These are phyloP conservation scores for Portevinia maculata DNA, from an alignment of 2,888 invertebrate species.

Conservation along the genomic window DNA sequence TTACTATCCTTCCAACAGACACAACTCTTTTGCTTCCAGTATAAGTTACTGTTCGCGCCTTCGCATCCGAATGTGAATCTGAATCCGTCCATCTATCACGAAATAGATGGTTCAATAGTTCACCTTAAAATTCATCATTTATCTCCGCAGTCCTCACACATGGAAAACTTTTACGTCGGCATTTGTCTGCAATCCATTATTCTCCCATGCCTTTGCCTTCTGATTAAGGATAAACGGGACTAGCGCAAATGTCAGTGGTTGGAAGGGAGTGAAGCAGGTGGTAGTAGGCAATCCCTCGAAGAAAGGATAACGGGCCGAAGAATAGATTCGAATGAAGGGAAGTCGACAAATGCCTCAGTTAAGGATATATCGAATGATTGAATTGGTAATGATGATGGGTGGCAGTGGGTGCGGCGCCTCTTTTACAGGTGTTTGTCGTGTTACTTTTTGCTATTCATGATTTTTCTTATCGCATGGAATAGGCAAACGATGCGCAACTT, in stretches of 20 bases:
- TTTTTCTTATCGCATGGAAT: conserved; percentile 4
- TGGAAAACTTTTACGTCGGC: conserved; percentile 62
- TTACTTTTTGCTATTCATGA: conserved; percentile 59
- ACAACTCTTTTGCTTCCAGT: conserved; percentile 68
- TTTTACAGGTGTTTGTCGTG: conserved; percentile 58
- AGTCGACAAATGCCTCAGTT: conserved; percentile 56
- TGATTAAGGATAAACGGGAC: conserved; percentile 65
- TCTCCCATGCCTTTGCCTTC: conserved; percentile 57
- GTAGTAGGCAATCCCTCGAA: conserved; percentile 53
- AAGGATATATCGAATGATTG: conserved; percentile 65
- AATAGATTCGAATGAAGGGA: conserved; percentile 71
- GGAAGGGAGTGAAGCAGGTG: conserved; percentile 38
- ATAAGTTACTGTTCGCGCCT: conserved; percentile 65
- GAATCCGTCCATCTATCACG: conserved; percentile 70
- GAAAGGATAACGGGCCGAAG: conserved; percentile 42
- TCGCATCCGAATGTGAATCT: conserved; percentile 68
- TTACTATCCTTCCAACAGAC: conserved; percentile 61
- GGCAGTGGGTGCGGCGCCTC: conserved; percentile 18
- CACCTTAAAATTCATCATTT: conserved; percentile 74
- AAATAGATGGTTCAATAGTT: conserved; percentile 73
- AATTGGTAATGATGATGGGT: conserved; percentile 70
- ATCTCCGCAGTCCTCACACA: conserved; percentile 54
- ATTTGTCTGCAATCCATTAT: conserved; percentile 74
- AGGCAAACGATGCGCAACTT: conserved; percentile 60
- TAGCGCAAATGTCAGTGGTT: conserved; percentile 12